Evolutionary conservation across 1,140 invertebrate species (phyloP).

Genomic region (Euborellia annulipes): DNA sequence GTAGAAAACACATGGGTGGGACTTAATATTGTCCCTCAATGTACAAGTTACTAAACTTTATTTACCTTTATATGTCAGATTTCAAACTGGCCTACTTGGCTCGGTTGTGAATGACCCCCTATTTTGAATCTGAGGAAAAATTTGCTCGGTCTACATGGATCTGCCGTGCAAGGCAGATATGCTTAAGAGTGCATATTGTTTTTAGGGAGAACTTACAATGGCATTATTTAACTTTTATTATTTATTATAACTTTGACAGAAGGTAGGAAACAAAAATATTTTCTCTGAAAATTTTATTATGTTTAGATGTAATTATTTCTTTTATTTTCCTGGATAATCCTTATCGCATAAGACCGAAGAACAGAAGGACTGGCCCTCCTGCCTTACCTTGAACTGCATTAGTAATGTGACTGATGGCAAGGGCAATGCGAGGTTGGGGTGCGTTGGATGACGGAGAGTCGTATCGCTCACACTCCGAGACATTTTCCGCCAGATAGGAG

Average conservation of each 20-base stretch:
- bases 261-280: neutral
- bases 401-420: slow-evolving; percentile 27
- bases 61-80: too few relatives aligned
- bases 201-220: neutral
- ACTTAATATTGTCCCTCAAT: too few relatives aligned
- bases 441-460: slow-evolving; percentile 22
- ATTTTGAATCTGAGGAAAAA: too few relatives aligned
- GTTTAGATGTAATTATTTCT: neutral
- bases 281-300: neutral
- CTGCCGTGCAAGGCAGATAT: too few relatives aligned
- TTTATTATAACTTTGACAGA: neutral
- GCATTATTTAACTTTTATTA: neutral
- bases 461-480: slow-evolving; percentile 27
- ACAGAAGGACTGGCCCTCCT: neutral
- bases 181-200: too few relatives aligned
- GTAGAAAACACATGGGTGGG: too few relatives aligned
- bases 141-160: too few relatives aligned
- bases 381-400: slow-evolving; percentile 29
- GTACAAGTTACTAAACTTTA: too few relatives aligned
- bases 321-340: too few relatives aligned
- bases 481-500: slow-evolving; percentile 14
- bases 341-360: too few relatives aligned
- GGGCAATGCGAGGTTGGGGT: slow-evolving; percentile 25
- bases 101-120: too few relatives aligned
- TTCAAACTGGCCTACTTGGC: too few relatives aligned